Evolutionary conservation across 2,888 invertebrate species (phyloP), one percentile per base, ranked within the genome.

Genomic region (Tanypteryx hageni): DNA sequence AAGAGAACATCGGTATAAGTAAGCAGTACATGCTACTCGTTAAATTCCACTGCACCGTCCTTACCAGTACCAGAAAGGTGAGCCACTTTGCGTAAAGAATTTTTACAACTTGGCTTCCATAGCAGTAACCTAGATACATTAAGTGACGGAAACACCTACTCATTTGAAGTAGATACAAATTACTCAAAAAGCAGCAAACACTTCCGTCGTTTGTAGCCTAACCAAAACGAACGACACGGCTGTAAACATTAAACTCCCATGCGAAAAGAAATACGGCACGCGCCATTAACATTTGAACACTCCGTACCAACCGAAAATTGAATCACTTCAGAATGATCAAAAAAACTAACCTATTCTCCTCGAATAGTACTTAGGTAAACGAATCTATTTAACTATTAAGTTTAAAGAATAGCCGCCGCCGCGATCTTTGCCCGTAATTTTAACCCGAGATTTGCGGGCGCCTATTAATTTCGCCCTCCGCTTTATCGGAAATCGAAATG

Each of bases 401-500:
- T 13, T 11, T 27, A 27, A 5, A 76, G 5, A 44, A 3, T 44
- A 44, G 5, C 44, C 44, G 5, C 44, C 44, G 5, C 44, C 61
- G 44, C 61, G 18, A 61, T 16, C 61, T 18, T 13, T 61, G 18
- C 61, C 61, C 61, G 14, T 7, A 61, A 61, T 18, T 61, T 16
- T 44, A 44, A 1, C 1, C 44, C 44, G 44, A 44, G 44, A 44
- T 44, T 44, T 44, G 44, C 5, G 44, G 44, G 44, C 3, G 44
- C 31, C 64, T 44, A 89, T 89, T 64, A 44, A 89, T 64, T 64
- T 89, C 31, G n/a, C n/a, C 18, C 89, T 18, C 68, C 64, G 14
- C 18, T 64, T 59, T 31, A 89, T 89, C 64, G 89, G 64, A 86
- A 61, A 86, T 64, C 31, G 86, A 86, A 18, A 57, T 7, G 16